Conservation (phyloP, 2,797 vertebrate species). For the Halcyon chelicuti region DNA sequence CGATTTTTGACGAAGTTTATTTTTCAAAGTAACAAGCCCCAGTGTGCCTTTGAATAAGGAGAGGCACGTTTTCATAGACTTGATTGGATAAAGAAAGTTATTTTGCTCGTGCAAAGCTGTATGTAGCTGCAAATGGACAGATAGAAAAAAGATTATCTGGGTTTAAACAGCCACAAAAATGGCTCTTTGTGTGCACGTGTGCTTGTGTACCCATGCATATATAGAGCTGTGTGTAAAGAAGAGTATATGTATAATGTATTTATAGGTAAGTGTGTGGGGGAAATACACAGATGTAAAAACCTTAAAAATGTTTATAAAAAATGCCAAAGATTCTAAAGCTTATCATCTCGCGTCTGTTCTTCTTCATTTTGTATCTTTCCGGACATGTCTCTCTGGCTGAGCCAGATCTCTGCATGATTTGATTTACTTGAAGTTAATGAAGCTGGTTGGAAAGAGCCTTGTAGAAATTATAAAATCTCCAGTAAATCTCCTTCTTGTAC, state of each 20-base stretch:
- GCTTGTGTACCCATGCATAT: neutral
- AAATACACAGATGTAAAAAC: conserved; percentile 63
- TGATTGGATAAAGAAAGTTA: conserved; percentile 55
- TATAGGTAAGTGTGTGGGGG: neutral
- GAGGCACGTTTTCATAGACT: conserved; percentile 15
- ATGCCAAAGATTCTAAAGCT: conserved; percentile 78
- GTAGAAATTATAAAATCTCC: conserved; percentile 79
- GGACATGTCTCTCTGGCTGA: conserved; percentile 71
- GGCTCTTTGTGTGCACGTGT: conserved; percentile 17
- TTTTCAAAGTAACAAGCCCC: neutral
- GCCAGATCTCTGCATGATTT: conserved; percentile 80
- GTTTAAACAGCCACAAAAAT: conserved; percentile 57
- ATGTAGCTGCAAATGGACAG: conserved; percentile 43
- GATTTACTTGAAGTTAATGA: conserved; percentile 82
- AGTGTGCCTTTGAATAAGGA: conserved; percentile 21
- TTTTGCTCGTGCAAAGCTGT: conserved; percentile 43
- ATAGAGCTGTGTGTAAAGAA: conserved; percentile 9
- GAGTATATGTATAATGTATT: conserved; percentile 39
- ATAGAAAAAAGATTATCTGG: conserved; percentile 28
- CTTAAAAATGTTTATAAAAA: conserved; percentile 78
- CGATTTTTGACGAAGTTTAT: neutral
- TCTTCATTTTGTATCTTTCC: conserved; percentile 73
- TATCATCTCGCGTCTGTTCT: conserved; percentile 75
- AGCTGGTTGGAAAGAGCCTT: conserved; percentile 76
- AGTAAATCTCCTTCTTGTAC: conserved; percentile 77